Base-by-base conservation (phyloP, 2,888 invertebrate species). In the Stenodera caucasica region DNA sequence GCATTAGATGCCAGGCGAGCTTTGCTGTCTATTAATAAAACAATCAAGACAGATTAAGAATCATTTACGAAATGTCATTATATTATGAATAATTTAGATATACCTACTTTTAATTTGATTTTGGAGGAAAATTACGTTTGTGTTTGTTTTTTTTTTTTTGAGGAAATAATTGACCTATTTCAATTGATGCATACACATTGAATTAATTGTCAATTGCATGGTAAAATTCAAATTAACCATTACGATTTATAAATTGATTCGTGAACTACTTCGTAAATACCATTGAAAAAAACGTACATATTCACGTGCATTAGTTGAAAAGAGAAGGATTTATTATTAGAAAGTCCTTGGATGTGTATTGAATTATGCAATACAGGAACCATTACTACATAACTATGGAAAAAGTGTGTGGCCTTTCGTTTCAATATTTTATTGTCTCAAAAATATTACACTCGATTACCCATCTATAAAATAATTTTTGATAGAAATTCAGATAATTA, bases 341-440 rank as follows among this genome's bases (percentile, higher is more conserved):
- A 65, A 61, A 65, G 61, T 65, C 64, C 62, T 65, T 65, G 64
- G 45, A 62, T 65, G 60, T 58, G 61, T 58, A 57, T 57, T 54
- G 52, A 57, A 54, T 65, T 59, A 62, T 59, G 64, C 55, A 65
- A 61, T 61, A 45, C 57, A 59, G 64, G 64, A 64, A 64, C 64
- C 57, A 57, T 58, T 58, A 55, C 58, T 14, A 55, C 55, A 60
- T 54, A 53, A 23, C 55, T 29, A 18, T 37, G 57, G 52, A 57
- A 61, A 59, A 57, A 61, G 49, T 60, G 59, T 55, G 40, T 60
- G 60, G 53, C 61, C 57, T 60, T 60, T 33, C 32, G 29, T 58
- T 53, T 56, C 11, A n/a, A 57, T 32, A n/a, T 40, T 11, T 32
- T 45, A 50, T 54, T 54, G 37, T 49, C 14, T 37, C 37, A 21